Evolutionary conservation across 2,888 invertebrate genomes (phyloP), one percentile per base, ranked within the genome.

Genomic region (Drosophila neonasuta): DNA sequence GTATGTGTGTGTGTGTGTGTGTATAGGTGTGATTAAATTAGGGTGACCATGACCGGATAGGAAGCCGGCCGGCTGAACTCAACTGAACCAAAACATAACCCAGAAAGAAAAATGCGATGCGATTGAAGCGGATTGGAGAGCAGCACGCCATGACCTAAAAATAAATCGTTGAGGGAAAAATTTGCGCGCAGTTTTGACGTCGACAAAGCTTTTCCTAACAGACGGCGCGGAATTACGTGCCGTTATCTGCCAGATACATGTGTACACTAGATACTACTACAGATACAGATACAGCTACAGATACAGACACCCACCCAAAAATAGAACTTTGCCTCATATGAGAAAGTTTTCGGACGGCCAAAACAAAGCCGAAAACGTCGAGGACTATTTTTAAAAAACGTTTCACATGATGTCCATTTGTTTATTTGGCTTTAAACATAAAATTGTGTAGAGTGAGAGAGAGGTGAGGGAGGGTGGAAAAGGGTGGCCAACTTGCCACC

Each of bases 311-410:
- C 58, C 24, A 42, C 54, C 85, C 82, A 64, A 86, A 81, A 81
- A 81, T 82, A 82, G 81, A 86, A 86, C 77, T 82, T 82, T 82
- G 87, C 87, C 81, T 82, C 81, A 82, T 87, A 71, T 70, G 87
- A 68, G 74, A 73, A 85, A 73, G 73, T 82, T 85, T 79, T 68
- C 56, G 70, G 81, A 24, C 24, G 24, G 61, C 74, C 77, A 83
- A 77, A 72, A 62, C 73, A 58, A 68, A 50, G 64, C 59, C 63
- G 68, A 63, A 70, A 64, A 50, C 57, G 48, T 48, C 49, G 74
- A 59, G 63, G 51, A 68, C 63, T 87, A 87, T 81, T 87, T 81
- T 69, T 87, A 81, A 69, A 80, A 46, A 55, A 30, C 45, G 68
- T 67, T 78, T 83, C 84, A 71, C 73, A 79, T 64, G 76, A 79